A percentile compares a stretch with the other conserved stretches of the same genome.
Conservation (phyloP, 2,888 invertebrate species). For the Coenonympha arcania region DNA sequence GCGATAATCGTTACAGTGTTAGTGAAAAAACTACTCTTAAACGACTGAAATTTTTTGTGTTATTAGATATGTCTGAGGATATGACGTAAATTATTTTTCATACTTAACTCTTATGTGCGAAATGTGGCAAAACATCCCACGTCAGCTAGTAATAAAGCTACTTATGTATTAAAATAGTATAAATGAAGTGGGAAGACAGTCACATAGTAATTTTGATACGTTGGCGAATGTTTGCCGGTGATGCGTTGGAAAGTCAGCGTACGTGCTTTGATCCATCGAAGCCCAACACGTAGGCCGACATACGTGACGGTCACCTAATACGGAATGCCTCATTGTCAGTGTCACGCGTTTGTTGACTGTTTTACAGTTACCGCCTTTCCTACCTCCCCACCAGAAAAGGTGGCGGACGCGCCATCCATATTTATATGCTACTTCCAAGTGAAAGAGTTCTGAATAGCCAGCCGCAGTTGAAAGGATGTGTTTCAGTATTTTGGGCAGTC, state of each 20-base stretch:
- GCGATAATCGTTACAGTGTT: no score
- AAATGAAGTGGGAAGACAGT: no score
- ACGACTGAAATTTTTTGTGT: no score
- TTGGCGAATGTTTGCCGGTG: conserved; percentile 42
- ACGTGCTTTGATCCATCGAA: conserved; percentile 44
- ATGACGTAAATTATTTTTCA: no score
- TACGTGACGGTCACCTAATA: conserved; percentile 61
- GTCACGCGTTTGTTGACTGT: conserved; percentile 62
- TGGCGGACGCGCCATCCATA: conserved; percentile 54
- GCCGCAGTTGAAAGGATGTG: conserved; percentile 30
- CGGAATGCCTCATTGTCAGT: conserved; percentile 62
- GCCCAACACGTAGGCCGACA: conserved; percentile 50
- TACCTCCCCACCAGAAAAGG: conserved; percentile 48
- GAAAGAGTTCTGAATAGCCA: conserved; percentile 43
- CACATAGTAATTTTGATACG: conserved; percentile 21
- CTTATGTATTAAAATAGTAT: no score
- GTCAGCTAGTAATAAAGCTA: no score
- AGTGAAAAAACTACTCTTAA: no score
- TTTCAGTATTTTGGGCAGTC: conserved; percentile 4
- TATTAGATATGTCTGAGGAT: no score
- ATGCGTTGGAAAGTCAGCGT: conserved; percentile 55
- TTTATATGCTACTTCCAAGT: conserved; percentile 51
- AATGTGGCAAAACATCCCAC: no score
- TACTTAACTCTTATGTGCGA: no score
- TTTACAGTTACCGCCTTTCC: conserved; percentile 65